Base-by-base conservation (phyloP, 2,888 invertebrate genomes). In the Luffia ferchaultella region DNA sequence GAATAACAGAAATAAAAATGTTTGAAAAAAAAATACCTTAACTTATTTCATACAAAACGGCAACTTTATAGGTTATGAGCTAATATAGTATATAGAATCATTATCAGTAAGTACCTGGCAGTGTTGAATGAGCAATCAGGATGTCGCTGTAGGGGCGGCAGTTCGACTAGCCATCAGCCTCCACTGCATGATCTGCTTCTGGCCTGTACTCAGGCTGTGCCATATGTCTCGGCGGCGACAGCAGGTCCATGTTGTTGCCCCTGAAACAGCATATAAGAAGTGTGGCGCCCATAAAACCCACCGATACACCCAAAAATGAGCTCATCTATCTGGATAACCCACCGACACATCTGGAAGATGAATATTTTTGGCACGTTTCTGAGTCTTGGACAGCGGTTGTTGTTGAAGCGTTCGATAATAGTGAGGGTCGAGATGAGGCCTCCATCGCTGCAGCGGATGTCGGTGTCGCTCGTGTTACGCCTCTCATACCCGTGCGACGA, bases 291-390 rank as follows among this genome's bases (percentile, higher is more conserved):
- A n/a, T n/a, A n/a, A n/a, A n/a, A n/a, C n/a, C n/a, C n/a, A n/a
- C n/a, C n/a, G n/a, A n/a, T n/a, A n/a, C n/a, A n/a, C n/a, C n/a
- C n/a, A n/a, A n/a, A n/a, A n/a, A n/a, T n/a, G n/a, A n/a, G n/a
- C n/a, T n/a, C n/a, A n/a, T n/a, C n/a, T n/a, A n/a, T n/a, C n/a
- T n/a, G n/a, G n/a, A n/a, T n/a, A n/a, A 55, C 62, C 54, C 2
- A 79, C 88, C 90, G 85, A 70, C 91, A 92, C 57, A 87, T 87
- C 63, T 92, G 92, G 63, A 91, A 90, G 52, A 92, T 83, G 62
- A 92, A 89, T 50, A 92, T 87, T 73, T 92, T 92, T 18, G 92
- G 91, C 61, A 90, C 87, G 49, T 84, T 7, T 16, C 17, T 40
- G 9, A 30, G 30, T 17, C 2, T 44, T 12, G 16, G 18, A 18